phyloP scores from a whole-genome alignment of 2,113 vertebrate species.

The Seriola quinqueradiata region DNA sequence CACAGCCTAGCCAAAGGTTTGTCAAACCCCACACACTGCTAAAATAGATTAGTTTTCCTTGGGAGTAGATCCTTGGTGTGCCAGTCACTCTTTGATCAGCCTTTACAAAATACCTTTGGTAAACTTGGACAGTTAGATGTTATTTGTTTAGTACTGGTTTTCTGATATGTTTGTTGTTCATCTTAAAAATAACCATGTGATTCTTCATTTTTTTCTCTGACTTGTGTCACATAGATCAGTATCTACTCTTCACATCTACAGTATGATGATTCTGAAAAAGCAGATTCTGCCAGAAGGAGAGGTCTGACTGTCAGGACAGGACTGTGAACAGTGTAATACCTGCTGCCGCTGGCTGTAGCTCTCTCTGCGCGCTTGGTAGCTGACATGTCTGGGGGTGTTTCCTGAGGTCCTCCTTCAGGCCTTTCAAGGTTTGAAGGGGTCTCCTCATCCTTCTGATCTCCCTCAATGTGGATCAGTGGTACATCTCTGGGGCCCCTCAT shows the following conservation, averaged over 20 bases:
- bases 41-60: conserved; percentile 47
- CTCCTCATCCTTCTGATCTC: conserved; percentile 89
- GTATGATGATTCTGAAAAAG: conserved; percentile 26
- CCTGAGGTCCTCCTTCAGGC: conserved; percentile 60
- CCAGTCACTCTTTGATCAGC: conserved; percentile 44
- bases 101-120: conserved; percentile 27
- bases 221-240: conserved; percentile 17
- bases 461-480: conserved; percentile 96
- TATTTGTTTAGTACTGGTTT: conserved; percentile 16
- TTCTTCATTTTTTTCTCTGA: neutral
- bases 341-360: conserved; percentile 63
- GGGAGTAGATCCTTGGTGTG: conserved; percentile 23
- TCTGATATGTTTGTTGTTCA: conserved; percentile 19
- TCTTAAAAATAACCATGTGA: conserved; percentile 21
- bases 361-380: conserved; percentile 61
- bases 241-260: conserved; percentile 22
- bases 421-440: conserved; percentile 53
- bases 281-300: neutral
- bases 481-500: conserved; percentile 87
- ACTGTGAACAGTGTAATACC: conserved; percentile 79
- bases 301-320: conserved; percentile 12
- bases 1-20: conserved; percentile 55
- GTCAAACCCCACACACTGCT: conserved; percentile 45
- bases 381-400: conserved; percentile 64
- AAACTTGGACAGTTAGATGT: conserved; percentile 1